Evolutionary conservation across 2,797 vertebrate genomes (phyloP).

Genomic region (Hirundo rustica): DNA sequence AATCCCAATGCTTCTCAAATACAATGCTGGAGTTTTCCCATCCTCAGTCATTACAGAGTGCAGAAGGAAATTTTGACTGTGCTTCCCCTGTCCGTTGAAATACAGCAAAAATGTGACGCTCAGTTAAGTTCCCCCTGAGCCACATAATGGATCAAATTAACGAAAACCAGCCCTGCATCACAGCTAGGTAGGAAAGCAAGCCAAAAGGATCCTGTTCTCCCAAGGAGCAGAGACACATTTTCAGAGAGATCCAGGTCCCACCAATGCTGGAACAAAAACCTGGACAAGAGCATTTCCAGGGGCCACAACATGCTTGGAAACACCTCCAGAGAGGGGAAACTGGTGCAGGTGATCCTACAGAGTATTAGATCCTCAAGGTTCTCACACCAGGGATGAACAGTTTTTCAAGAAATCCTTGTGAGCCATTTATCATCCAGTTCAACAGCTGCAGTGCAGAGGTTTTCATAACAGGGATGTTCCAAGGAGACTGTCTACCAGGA

Average conservation of each 20-base stretch:
- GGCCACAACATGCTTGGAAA: not conserved
- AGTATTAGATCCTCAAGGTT: not conserved
- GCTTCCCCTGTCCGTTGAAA: not conserved
- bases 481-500: not conserved
- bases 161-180: not conserved
- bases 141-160: not conserved
- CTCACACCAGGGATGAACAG: not conserved
- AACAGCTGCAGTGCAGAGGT: not conserved
- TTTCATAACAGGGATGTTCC: not conserved
- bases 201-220: not conserved
- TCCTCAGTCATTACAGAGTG: not conserved
- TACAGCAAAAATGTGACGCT: not conserved
- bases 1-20: slow-evolving; percentile 49
- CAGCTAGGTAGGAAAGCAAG: not conserved
- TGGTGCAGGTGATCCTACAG: not conserved
- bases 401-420: not conserved
- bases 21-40: slow-evolving; percentile 19
- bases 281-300: not conserved
- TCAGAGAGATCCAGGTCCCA: not conserved
- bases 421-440: not conserved
- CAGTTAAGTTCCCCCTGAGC: not conserved
- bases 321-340: not conserved
- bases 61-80: slow-evolving; percentile 10
- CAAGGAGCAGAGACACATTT: not conserved
- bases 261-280: not conserved